Evolutionary conservation across 2,113 vertebrate genomes (phyloP), one percentile per base, ranked within the genome.

Genomic region (Falco punctatus): DNA sequence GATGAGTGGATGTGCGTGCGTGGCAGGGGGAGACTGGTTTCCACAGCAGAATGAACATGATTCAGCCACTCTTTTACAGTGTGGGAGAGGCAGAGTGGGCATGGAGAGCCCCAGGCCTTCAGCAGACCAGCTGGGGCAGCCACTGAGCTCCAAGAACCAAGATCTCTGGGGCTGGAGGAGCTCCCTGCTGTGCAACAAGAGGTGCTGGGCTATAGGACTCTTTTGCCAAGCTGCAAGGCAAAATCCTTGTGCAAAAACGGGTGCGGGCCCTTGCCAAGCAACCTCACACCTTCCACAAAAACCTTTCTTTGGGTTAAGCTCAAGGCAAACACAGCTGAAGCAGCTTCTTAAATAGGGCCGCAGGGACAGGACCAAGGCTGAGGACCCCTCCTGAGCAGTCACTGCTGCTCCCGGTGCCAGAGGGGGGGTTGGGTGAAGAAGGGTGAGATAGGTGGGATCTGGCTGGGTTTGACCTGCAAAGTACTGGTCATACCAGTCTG

Each of bases 401-500:
- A 8, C 21, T 13, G 38, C 49, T 64, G 38, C 64, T n/a, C 28
- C 32, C 77, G 21, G 11, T 2, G 4, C 15, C 40, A 23, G 42
- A 32, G 15, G 7, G 12, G 12, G 24, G 15, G 22, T 55, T 55
- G 30, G 28, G 2, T 57, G 59, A 13, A 33, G 26, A 51, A 4
- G 14, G 0, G 15, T 23, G 51, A 27, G 12, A 52, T 23, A 4
- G 16, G 3, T 28, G 64, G 69, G 40, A 7, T 46, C 23, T 30
- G 72, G 17, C 15, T 64, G 73, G 23, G 5, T 5, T 32, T 48
- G 49, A 51, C 13, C 70, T 38, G 23, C 54, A 46, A 59, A 55
- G 64, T 2, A 30, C 2, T 46, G 1, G 1, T 1, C 32, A 15
- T 4, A 4, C 5, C 51, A 33, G 35, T 2, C 33, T 52, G 67